phyloP scores from a whole-genome alignment of 2,888 invertebrate genomes.

The Cerceris rybyensis region DNA sequence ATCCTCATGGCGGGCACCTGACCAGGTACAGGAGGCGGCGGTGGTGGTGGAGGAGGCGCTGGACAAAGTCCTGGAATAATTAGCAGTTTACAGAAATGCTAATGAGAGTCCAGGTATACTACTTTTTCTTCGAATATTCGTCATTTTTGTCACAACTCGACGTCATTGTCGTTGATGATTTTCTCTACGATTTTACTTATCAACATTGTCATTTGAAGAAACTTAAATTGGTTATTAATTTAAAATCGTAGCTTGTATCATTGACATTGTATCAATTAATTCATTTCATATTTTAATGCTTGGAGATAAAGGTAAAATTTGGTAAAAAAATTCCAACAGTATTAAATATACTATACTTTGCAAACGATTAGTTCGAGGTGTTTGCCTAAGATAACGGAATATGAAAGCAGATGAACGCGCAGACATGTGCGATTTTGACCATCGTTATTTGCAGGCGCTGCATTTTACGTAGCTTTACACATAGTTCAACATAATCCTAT shows the following conservation, averaged over 20 bases:
- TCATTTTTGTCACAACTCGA: slow-evolving; percentile 8
- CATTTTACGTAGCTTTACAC: neutral
- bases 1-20: slow-evolving; percentile 83
- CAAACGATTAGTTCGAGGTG: neutral
- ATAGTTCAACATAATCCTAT: no score
- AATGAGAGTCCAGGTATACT: slow-evolving; percentile 22
- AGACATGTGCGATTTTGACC: neutral
- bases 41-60: slow-evolving; percentile 84
- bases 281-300: neutral
- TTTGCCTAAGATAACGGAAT: slow-evolving; percentile 11
- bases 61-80: slow-evolving; percentile 73
- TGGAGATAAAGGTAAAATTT: neutral
- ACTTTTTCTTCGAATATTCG: neutral
- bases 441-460: slow-evolving; percentile 19
- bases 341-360: neutral
- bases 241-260: no score
- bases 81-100: slow-evolving; percentile 52
- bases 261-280: no score
- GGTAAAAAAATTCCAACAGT: neutral
- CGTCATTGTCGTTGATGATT: neutral
- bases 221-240: no score
- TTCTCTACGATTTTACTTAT: neutral
- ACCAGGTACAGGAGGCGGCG: slow-evolving; percentile 83
- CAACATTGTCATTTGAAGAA: neutral
- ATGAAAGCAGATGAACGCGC: slow-evolving; percentile 4